Evolutionary conservation across 2,797 vertebrate species (phyloP), one percentile per base, ranked within the genome.

Genomic region (Pangasius macronema): DNA sequence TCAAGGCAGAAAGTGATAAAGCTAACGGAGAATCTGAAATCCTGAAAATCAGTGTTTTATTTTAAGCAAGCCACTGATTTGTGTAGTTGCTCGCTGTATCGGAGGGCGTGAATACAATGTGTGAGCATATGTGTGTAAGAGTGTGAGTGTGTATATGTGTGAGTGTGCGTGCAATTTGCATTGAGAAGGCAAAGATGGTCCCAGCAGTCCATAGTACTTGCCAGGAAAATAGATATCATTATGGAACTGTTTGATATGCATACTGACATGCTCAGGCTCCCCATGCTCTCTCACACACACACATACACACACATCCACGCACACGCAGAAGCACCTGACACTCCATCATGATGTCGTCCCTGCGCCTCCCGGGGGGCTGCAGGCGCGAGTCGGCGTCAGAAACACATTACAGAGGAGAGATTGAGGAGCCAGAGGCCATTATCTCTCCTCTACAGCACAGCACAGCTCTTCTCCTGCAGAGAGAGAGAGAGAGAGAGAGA

Each of bases 331-430:
- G 93, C 94, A 95, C 95, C 96, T 96, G 95, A 95, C 96, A 95
- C 95, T 96, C 95, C 93, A 96, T 96, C 96, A 96, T 95, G 93
- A 93, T 96, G 94, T 95, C 95, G 94, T 93, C 90, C 92, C 72
- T 91, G 93, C 72, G 85, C 89, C 90, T 88, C 88, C 91, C 75
- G 73, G 90, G 51, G 89, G 92, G 90, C 93, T 91, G 85, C 91
- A 91, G 91, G 92, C 92, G 91, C 90, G 90, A 91, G 92, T 92
- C 89, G 82, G 92, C 90, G 89, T 92, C 91, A 88, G 93, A 94
- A 94, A 93, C 94, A 94, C 93, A 94, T 96, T 96, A 95, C 94
- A 93, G 93, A 93, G 90, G 93, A 93, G 94, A 96, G 95, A 96
- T 92, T 95, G 94, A 95, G 94, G 93, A 94, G 92, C 94, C 94